Evolutionary conservation across 2,888 invertebrate species (phyloP).

Genomic region (Stictocephala bisonia): DNA sequence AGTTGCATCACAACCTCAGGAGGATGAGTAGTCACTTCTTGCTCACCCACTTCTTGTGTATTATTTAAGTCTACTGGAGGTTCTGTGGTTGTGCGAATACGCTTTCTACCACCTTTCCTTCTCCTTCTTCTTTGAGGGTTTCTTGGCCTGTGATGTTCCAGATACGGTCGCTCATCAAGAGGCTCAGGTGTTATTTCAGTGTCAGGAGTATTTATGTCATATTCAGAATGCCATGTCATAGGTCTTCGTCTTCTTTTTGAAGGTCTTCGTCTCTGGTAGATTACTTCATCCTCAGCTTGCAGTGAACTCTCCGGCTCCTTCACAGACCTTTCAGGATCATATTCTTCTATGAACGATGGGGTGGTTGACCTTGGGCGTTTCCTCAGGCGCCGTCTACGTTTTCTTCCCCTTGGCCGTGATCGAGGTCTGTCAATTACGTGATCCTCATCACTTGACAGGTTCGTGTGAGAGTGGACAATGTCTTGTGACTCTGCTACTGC

Average conservation of each 20-base stretch:
- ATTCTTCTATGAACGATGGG: slow-evolving; percentile 50
- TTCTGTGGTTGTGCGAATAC: slow-evolving; percentile 44
- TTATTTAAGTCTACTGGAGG: neutral
- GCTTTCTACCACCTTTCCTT: slow-evolving; percentile 53
- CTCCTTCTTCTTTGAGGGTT: slow-evolving; percentile 54
- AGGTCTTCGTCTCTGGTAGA: slow-evolving; percentile 51
- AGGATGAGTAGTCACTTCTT: slow-evolving; percentile 31
- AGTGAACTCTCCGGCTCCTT: slow-evolving; percentile 8
- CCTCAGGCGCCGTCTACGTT: slow-evolving; percentile 51
- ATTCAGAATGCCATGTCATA: slow-evolving; percentile 51
- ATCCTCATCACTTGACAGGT: slow-evolving; percentile 48
- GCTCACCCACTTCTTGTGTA: neutral
- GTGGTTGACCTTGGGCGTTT: slow-evolving; percentile 53
- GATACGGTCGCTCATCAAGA: slow-evolving; percentile 6
- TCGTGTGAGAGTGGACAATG: slow-evolving; percentile 25
- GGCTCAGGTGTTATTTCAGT: slow-evolving; percentile 28
- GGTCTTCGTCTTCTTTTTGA: slow-evolving; percentile 56
- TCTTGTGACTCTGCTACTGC: slow-evolving; percentile 46
- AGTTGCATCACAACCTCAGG: slow-evolving; percentile 24
- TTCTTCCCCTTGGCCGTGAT: slow-evolving; percentile 50
- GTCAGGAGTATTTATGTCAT: neutral
- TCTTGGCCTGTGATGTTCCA: slow-evolving; percentile 19
- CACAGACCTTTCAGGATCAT: slow-evolving; percentile 39
- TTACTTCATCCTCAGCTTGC: slow-evolving; percentile 43
- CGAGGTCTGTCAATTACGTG: slow-evolving; percentile 54